These are phyloP conservation scores for Pseudochirops cupreus DNA, from an alignment of 2,797 vertebrate genomes.

Conservation along the genomic window DNA sequence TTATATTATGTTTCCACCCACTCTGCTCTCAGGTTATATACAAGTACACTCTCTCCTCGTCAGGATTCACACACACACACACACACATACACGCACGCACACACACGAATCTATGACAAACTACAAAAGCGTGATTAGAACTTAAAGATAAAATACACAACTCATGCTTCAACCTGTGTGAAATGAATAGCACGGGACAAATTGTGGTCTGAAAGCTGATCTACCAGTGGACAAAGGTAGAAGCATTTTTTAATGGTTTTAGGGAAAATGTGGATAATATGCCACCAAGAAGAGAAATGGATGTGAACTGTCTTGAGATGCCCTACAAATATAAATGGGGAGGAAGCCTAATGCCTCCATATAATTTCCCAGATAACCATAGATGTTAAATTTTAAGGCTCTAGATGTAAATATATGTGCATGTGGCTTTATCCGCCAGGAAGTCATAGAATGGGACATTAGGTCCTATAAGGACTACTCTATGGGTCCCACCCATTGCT, in stretches of 20 bases:
- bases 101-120: conserved; percentile 1
- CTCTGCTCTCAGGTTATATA: conserved; percentile 14
- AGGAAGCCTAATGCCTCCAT: background rate
- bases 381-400: background rate
- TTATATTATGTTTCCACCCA: conserved; percentile 27
- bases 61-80: conserved; percentile 10
- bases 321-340: conserved; percentile 30
- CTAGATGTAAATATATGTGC: background rate
- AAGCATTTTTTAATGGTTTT: background rate
- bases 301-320: conserved; percentile 30
- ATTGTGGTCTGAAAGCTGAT: conserved; percentile 42
- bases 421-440: background rate
- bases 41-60: conserved; percentile 46
- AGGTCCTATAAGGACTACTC: background rate
- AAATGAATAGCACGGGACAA: conserved; percentile 36
- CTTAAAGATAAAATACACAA: conserved; percentile 21
- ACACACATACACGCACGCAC: background rate
- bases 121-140: conserved; percentile 14
- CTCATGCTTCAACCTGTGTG: conserved; percentile 2
- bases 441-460: background rate
- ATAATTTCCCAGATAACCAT: background rate
- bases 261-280: background rate
- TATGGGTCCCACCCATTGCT: background rate
- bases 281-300: conserved; percentile 42
- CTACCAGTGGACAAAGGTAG: background rate